Base-by-base conservation (phyloP, 2,113 vertebrate genomes). In the Acinonyx jubatus region DNA sequence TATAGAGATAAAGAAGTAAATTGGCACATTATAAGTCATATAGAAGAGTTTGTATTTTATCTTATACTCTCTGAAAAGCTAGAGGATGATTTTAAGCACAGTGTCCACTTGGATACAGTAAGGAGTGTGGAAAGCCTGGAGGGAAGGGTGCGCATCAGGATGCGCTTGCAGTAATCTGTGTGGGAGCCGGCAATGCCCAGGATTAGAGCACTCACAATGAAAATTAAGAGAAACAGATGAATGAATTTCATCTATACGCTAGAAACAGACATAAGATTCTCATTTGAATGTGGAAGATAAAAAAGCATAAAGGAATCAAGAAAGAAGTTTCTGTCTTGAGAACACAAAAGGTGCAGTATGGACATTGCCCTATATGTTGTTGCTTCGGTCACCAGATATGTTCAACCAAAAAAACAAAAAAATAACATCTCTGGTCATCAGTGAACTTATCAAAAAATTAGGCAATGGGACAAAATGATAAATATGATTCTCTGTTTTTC, bases 371-470 rank as follows among this genome's bases (percentile, higher is more conserved):
- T 36, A 19, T n/a, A 25, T 2, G 12, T 48, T n/a, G 0, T 25
- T 86, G 1, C 74, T n/a, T 84, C 4, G 8, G 38, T 50, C n/a
- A 79, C 10, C 7, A 79, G 6, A 8, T 21, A 76, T 1, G 12
- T 23, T 6, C 29, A 92, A 79, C 45, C 19, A 78, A 29, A n/a
- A 92, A 89, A 94, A 61, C 33, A 52, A 87, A 84, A 96, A 61
- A 31, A 3, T 31, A 82, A 61, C 11, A 71, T 81, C 33, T 63
- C 1, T 41, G 11, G n/a, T 8, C 10, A 50, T 41, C 12, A 57
- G 4, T 83, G 16, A 85, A 65, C 16, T n/a, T 82, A 21, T 52
- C 18, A 31, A 48, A 41, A 50, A 52, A 36, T 65, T 45, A 50
- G 13, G 11, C 15, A 13, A 66, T 92, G 27, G 6, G 10, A 16